phyloP scores from a whole-genome alignment of 2,797 vertebrate species.

The Antennarius maculatus region DNA sequence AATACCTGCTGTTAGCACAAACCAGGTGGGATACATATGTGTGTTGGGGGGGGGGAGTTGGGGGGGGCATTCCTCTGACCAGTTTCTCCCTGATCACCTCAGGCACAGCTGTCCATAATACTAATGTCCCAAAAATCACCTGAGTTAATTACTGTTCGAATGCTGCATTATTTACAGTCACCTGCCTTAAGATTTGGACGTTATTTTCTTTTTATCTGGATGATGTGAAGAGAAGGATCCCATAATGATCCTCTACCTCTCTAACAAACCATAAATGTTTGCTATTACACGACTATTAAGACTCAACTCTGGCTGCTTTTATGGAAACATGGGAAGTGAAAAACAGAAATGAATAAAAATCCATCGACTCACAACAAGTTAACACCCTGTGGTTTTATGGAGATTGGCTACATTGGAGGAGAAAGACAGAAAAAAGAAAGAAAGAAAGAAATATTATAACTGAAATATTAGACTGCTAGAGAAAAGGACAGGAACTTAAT shows the following conservation, averaged over 20 bases:
- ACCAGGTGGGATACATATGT: constrained; percentile 33
- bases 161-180: neutral
- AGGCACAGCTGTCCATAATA: neutral
- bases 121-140: neutral
- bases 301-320: constrained; percentile 45
- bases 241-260: constrained; percentile 3
- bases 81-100: neutral
- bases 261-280: constrained; percentile 25
- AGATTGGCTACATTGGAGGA: constrained; percentile 30
- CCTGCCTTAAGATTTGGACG: neutral
- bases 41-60: too few relatives aligned
- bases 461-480: neutral
- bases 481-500: neutral
- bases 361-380: constrained; percentile 20
- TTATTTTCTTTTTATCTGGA: constrained; percentile 21
- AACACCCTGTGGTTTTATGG: constrained; percentile 48
- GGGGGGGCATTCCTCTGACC: neutral
- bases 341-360: constrained; percentile 1
- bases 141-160: neutral
- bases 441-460: neutral
- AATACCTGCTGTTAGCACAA: constrained; percentile 53
- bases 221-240: constrained; percentile 1
- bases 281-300: constrained; percentile 32
- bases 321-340: constrained; percentile 19
- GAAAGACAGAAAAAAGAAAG: neutral